These are phyloP conservation scores for Climacteris rufus DNA, from an alignment of 2,113 vertebrate species.

Conservation along the genomic window DNA sequence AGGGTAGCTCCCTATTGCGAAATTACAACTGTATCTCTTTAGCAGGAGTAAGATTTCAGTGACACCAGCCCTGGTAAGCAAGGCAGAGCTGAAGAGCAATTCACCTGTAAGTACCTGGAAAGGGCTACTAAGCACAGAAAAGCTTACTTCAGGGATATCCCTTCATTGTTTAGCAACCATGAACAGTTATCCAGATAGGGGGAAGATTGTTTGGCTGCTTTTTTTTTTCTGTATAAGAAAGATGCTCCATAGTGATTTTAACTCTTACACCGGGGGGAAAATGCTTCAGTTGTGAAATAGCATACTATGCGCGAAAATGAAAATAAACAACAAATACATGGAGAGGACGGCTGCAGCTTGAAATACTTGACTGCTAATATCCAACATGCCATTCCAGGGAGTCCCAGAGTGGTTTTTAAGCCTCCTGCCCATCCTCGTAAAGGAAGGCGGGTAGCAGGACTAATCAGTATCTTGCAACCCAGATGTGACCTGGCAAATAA, in stretches of 20 bases:
- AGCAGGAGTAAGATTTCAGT: not conserved
- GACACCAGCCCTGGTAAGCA: not conserved
- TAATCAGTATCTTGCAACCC: conserved; percentile 48
- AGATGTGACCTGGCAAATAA: conserved; percentile 52
- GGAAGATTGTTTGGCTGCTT: not conserved
- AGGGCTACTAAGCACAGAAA: not conserved
- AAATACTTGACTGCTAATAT: conserved; percentile 58
- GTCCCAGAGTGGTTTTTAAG: conserved; percentile 53
- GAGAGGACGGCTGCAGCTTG: not conserved
- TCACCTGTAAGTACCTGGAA: not conserved
- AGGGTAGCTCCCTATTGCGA: not conserved
- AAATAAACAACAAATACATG: not conserved
- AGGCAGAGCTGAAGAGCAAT: not conserved
- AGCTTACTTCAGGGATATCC: not conserved
- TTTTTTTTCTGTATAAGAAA: not conserved
- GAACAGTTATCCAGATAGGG: not conserved
- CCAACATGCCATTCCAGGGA: conserved; percentile 58
- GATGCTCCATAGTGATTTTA: not conserved
- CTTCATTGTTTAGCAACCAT: not conserved
- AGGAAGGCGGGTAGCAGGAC: conserved; percentile 35
- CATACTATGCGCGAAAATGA: not conserved
- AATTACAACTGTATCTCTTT: not conserved
- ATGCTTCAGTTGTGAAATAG: not conserved
- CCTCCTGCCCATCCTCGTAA: conserved; percentile 41
- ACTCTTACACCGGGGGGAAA: not conserved